Conservation (phyloP, 2,113 vertebrate species). For the Gadus chalcogrammus region DNA sequence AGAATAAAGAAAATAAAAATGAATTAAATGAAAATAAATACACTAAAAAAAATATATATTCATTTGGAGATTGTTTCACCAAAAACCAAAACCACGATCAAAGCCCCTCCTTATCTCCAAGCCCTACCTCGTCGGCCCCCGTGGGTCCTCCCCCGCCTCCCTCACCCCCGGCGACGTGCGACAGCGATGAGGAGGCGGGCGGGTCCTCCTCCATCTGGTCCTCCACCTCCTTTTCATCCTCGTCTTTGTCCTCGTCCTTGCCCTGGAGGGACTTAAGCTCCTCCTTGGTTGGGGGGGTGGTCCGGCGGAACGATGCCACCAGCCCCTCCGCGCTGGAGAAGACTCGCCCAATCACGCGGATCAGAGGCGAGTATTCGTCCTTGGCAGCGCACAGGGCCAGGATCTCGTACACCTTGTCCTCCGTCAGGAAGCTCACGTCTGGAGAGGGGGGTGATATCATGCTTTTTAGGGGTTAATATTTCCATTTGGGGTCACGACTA, state of each 20-base stretch:
- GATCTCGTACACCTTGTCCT: constrained; percentile 96
- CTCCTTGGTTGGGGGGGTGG: constrained; percentile 94
- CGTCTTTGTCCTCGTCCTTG: constrained; percentile 97
- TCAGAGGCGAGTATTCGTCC: constrained; percentile 94
- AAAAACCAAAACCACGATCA: no score
- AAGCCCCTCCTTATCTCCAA: no score
- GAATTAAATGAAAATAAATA: no score
- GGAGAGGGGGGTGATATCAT: no score
- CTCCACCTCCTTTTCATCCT: constrained; percentile 92
- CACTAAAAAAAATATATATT: no score
- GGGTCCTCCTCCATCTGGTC: constrained; percentile 85
- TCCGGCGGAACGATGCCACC: constrained; percentile 92
- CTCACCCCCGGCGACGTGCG: constrained; percentile 74
- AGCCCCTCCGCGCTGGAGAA: constrained; percentile 95
- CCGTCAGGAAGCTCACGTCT: constrained; percentile 94
- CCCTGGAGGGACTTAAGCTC: constrained; percentile 95
- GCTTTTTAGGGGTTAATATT: no score
- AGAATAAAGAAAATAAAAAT: no score
- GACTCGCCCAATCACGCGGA: constrained; percentile 91
- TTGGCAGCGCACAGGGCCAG: constrained; percentile 88
- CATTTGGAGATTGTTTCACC: no score
- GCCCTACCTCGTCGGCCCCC: constrained; percentile 70
- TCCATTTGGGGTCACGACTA: no score
- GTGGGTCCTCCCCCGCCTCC: constrained; percentile 38
- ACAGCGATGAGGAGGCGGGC: constrained; percentile 70